These are phyloP conservation scores for Lithobates sylvaticus DNA, from an alignment of 2,797 vertebrate species.

Conservation along the genomic window DNA sequence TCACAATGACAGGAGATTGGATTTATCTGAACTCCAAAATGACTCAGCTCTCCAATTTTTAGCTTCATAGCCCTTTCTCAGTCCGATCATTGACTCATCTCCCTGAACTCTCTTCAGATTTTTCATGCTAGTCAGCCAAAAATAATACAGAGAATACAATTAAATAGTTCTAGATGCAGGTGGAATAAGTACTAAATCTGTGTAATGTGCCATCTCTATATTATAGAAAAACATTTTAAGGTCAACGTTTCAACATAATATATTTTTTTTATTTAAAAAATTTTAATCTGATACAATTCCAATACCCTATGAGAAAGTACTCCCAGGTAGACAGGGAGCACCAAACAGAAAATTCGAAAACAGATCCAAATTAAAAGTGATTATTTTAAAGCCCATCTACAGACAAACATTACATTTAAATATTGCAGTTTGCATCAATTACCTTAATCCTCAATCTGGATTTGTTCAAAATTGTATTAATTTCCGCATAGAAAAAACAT, in stretches of 20 bases:
- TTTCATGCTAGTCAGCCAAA: background rate
- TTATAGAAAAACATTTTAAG: background rate
- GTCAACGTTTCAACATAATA: background rate
- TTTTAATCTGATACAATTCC: background rate
- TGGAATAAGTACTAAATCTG: background rate
- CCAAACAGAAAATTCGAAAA: background rate
- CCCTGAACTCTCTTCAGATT: background rate
- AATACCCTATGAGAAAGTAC: background rate
- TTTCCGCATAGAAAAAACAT: too few relatives aligned
- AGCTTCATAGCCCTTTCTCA: background rate
- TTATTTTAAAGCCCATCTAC: too few relatives aligned
- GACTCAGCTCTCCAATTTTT: conserved; percentile 7
- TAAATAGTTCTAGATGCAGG: background rate
- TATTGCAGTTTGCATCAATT: too few relatives aligned
- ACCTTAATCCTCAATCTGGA: too few relatives aligned
- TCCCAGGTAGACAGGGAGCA: background rate
- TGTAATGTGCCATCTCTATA: background rate
- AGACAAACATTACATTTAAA: too few relatives aligned
- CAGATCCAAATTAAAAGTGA: background rate
- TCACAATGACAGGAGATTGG: conserved; percentile 3
- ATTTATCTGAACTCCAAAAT: conserved; percentile 10
- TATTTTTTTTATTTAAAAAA: background rate
- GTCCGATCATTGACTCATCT: conserved; percentile 1
- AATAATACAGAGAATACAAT: background rate
- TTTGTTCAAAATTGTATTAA: too few relatives aligned